These are phyloP conservation scores for Aphis craccivora DNA, from an alignment of 1,140 invertebrate species.

Conservation along the genomic window DNA sequence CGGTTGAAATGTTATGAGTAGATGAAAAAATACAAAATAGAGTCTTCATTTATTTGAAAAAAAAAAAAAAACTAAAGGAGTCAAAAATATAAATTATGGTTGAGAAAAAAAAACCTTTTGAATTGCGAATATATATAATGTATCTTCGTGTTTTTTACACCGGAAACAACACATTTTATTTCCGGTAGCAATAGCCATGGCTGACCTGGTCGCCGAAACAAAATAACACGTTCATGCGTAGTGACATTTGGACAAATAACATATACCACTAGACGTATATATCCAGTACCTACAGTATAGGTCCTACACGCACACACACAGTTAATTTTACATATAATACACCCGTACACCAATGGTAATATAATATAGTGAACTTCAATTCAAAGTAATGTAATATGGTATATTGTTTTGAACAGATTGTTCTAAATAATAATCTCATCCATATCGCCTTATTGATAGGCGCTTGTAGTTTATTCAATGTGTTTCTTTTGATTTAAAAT, in stretches of 20 bases:
- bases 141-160: constrained; percentile 1
- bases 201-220: neutral
- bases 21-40: neutral
- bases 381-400: neutral
- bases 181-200: neutral
- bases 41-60: neutral
- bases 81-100: constrained; percentile 17
- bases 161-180: constrained; percentile 16
- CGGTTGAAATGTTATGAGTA: neutral
- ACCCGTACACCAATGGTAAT: neutral
- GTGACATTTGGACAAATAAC: constrained; percentile 32
- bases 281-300: neutral
- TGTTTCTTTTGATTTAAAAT: neutral
- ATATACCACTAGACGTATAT: neutral
- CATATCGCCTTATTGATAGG: neutral
- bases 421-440: constrained; percentile 1
- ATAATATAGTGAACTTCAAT: neutral
- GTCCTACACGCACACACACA: neutral
- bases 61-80: neutral
- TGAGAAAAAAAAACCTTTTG: neutral
- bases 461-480: neutral
- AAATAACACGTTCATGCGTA: constrained; percentile 25
- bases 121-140: neutral
- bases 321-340: neutral
- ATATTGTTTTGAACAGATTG: neutral